These are phyloP conservation scores for Hyles euphorbiae DNA, from an alignment of 1,140 invertebrate genomes.

Conservation along the genomic window DNA sequence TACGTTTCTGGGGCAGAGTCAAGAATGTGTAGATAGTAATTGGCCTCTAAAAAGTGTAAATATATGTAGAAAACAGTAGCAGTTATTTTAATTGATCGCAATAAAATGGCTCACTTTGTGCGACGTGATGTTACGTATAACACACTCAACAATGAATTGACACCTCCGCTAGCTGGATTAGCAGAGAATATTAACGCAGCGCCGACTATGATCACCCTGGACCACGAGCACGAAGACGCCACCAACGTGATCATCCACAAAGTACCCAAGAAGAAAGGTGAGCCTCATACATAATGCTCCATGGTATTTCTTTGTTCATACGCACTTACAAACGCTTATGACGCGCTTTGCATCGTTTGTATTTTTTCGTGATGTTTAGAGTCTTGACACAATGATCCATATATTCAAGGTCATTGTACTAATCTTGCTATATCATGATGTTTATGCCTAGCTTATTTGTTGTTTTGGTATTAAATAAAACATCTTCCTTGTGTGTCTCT, in stretches of 20 bases:
- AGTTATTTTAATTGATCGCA: slow-evolving; percentile 16
- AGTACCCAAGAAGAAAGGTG: slow-evolving; percentile 68
- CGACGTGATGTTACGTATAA: slow-evolving; percentile 62
- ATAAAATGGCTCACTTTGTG: slow-evolving; percentile 50
- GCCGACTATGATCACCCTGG: slow-evolving; percentile 55
- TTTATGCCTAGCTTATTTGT: not conserved
- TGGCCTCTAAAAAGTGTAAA: slow-evolving; percentile 41
- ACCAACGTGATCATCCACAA: slow-evolving; percentile 67
- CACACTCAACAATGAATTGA: slow-evolving; percentile 56
- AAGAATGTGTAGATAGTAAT: slow-evolving; percentile 54
- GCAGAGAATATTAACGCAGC: slow-evolving; percentile 39
- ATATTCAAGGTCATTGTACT: slow-evolving; percentile 17
- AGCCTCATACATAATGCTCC: slow-evolving; percentile 1
- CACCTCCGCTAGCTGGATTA: slow-evolving; percentile 47
- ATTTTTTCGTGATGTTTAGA: not conserved
- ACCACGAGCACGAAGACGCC: slow-evolving; percentile 61
- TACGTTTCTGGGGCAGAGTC: slow-evolving; percentile 60
- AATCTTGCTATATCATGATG: slow-evolving; percentile 18
- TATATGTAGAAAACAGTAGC: slow-evolving; percentile 45
- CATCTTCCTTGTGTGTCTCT: not conserved
- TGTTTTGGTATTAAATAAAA: not conserved
- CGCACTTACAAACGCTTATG: not conserved
- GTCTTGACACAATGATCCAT: slow-evolving; percentile 2
- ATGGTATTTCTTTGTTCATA: slow-evolving; percentile 6
- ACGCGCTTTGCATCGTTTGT: not conserved